These are phyloP conservation scores for Drosophila nigritarsus DNA, from an alignment of 2,888 invertebrate genomes.

Conservation along the genomic window DNA sequence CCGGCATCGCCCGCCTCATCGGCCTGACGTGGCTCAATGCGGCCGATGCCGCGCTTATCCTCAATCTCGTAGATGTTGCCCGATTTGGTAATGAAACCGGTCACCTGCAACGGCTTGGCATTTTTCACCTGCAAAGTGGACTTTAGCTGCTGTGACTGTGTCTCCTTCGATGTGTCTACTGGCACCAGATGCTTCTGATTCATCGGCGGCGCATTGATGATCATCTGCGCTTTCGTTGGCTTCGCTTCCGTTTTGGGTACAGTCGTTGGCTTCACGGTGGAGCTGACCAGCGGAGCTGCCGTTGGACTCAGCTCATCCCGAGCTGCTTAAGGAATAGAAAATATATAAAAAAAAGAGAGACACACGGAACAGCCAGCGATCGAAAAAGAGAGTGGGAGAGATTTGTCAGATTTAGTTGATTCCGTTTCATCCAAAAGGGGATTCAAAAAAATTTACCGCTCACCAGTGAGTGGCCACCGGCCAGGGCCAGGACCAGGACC, in stretches of 20 bases:
- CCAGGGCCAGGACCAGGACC: slow-evolving; percentile 59
- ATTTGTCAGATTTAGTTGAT: slow-evolving; percentile 7
- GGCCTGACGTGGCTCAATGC: slow-evolving; percentile 75
- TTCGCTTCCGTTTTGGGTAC: slow-evolving; percentile 47
- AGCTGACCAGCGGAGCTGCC: slow-evolving; percentile 57
- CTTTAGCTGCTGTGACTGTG: slow-evolving; percentile 18
- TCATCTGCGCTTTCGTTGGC: slow-evolving; percentile 65
- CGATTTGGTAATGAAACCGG: slow-evolving; percentile 78
- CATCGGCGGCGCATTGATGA: slow-evolving; percentile 71
- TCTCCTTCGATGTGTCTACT: slow-evolving; percentile 20
- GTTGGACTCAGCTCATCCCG: slow-evolving; percentile 59
- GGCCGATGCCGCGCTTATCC: slow-evolving; percentile 68
- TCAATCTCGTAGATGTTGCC: slow-evolving; percentile 80
- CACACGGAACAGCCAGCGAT: not conserved
- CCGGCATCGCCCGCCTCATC: slow-evolving; percentile 19
- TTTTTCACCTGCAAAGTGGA: slow-evolving; percentile 42
- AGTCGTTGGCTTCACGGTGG: slow-evolving; percentile 59
- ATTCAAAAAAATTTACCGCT: slow-evolving; percentile 78
- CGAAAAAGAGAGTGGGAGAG: not conserved
- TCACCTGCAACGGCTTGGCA: slow-evolving; percentile 70
- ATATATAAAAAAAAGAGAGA: not conserved
- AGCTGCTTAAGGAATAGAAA: slow-evolving; percentile 3
- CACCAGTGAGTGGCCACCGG: slow-evolving; percentile 75
- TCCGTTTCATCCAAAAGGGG: not conserved
- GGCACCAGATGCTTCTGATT: slow-evolving; percentile 60